Evolutionary conservation across 2,797 vertebrate species (phyloP), one percentile per base, ranked within the genome.

Genomic region (Pipistrellus pygmaeus): DNA sequence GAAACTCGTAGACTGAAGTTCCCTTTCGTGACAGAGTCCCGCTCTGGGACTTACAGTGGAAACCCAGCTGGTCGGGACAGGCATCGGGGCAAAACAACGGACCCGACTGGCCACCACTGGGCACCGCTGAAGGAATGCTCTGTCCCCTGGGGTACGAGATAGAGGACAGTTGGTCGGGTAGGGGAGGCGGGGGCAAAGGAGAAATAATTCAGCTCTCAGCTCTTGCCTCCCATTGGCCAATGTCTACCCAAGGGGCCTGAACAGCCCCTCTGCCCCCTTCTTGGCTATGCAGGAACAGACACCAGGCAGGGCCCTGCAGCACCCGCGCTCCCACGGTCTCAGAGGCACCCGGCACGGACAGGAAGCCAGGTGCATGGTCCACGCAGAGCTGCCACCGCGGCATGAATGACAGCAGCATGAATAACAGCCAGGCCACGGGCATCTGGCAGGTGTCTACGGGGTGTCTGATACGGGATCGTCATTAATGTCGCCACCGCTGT

Each of bases 251-350:
- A 27, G 6, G 32, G 60, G 48, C 32, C 73, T 44, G 20, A n/a
- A 14, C 25, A 11, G 9, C 2, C n/a, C 30, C 9, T 5, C 0
- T 0, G 15, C 8, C 25, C 20, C 3, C 6, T 48, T 46, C 18
- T 35, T 41, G 17, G 0, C n/a, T 48, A 15, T 8, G 15, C 20
- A 21, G 30, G 18, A 15, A 15, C 5, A 38, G 87, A 57, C 38
- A 11, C 44, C 35, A 55, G 8, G 15, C 32, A 68, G 27, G 23
- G 48, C 35, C 57, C 27, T 53, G 23, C 0, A 11, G 30, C 66
- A 27, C 18, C 73, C 10, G 2, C 1, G 3, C 30, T 44, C 60
- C 3, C 10, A 21, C 18, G 46, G 41, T 13, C 25, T 41, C 6
- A 7, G 82, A 60, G 12, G 64, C 41, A 2, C 0, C 10, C 32